A percentile compares a stretch with the other conserved stretches of the same genome.
Conservation (phyloP, 2,888 invertebrate genomes). For the Electrophaes corylata region DNA sequence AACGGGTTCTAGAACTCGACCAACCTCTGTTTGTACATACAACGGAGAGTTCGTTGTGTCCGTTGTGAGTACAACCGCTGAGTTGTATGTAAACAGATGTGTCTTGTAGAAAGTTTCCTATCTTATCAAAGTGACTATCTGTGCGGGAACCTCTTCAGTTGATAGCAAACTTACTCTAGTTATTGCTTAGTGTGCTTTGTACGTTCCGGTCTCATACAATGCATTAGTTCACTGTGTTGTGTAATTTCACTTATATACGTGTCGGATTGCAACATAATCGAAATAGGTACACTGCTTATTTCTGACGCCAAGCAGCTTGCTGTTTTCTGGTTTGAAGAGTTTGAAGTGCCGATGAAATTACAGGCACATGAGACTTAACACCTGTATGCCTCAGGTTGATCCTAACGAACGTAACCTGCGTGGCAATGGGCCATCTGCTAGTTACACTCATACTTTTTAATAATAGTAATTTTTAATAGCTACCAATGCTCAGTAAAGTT, state of each 20-base stretch:
- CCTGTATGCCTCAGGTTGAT: too few relatives aligned
- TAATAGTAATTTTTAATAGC: neutral
- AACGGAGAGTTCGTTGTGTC: too few relatives aligned
- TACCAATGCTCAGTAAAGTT: neutral
- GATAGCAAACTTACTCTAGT: slow-evolving; percentile 18
- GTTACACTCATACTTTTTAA: neutral
- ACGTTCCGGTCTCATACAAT: neutral
- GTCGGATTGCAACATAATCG: neutral
- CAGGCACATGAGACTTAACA: too few relatives aligned
- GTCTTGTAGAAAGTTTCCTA: slow-evolving; percentile 10
- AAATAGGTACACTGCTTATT: too few relatives aligned
- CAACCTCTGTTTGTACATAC: neutral
- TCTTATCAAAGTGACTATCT: slow-evolving; percentile 23
- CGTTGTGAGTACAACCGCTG: too few relatives aligned
- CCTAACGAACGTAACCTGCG: too few relatives aligned
- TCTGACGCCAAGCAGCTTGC: too few relatives aligned
- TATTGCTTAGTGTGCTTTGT: slow-evolving; percentile 3
- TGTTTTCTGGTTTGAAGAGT: neutral
- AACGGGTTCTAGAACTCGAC: neutral
- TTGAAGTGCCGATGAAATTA: too few relatives aligned
- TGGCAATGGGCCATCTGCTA: too few relatives aligned
- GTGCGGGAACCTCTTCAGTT: slow-evolving; percentile 27
- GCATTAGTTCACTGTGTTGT: neutral
- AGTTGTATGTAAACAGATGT: slow-evolving; percentile 5
- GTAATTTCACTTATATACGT: neutral